Evolutionary conservation across 2,888 invertebrate genomes (phyloP).

Genomic region (Dolomedes plantarius): DNA sequence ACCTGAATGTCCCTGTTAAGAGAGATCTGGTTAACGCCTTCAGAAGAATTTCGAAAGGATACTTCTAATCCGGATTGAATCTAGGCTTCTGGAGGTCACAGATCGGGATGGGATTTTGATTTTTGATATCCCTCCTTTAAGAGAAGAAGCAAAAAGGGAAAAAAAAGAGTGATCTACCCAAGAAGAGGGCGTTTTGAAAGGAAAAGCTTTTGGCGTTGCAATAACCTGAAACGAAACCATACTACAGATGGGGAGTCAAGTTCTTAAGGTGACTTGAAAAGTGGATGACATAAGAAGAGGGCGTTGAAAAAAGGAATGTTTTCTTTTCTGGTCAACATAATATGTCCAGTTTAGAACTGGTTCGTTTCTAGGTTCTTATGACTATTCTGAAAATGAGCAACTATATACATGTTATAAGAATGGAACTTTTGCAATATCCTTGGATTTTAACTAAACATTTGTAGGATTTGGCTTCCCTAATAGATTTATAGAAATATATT

Average conservation of each 20-base stretch:
- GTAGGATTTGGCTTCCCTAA: no score
- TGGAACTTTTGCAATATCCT: no score
- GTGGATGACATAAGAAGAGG: no score
- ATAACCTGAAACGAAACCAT: neutral
- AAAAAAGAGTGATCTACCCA: neutral
- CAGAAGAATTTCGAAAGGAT: neutral
- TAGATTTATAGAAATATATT: no score
- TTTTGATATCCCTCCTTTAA: neutral
- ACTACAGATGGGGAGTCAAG: neutral
- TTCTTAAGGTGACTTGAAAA: no score
- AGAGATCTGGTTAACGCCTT: slow-evolving; percentile 1
- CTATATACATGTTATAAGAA: no score
- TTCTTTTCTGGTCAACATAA: no score
- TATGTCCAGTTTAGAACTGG: no score
- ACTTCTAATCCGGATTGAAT: neutral
- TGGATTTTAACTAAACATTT: no score
- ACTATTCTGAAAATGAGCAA: no score
- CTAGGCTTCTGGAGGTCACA: neutral
- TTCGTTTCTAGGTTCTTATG: no score
- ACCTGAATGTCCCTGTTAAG: neutral
- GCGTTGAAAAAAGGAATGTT: no score
- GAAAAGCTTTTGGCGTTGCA: neutral
- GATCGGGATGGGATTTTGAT: neutral
- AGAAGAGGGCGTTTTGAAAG: neutral
- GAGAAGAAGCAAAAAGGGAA: neutral